Evolutionary conservation across 1,140 invertebrate species (phyloP).

Genomic region (Campodea augens): DNA sequence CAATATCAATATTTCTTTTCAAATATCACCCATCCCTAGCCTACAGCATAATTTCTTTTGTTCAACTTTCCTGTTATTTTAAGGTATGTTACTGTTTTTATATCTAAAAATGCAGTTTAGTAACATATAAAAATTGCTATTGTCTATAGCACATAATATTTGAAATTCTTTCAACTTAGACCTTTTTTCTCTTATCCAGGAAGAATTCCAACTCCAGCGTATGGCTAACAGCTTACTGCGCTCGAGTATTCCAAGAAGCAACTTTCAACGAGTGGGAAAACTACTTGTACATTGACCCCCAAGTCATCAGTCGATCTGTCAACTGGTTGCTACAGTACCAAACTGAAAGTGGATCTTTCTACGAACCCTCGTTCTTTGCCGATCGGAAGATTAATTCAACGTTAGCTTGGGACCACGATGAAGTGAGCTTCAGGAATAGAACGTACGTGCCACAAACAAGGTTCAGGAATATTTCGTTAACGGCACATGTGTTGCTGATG

Average conservation of each 20-base stretch:
- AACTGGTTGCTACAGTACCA: constrained; percentile 63
- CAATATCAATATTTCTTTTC: too few relatives aligned
- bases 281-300: constrained; percentile 70
- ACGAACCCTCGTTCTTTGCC: constrained; percentile 59
- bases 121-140: too few relatives aligned
- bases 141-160: too few relatives aligned
- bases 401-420: constrained; percentile 26
- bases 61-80: too few relatives aligned
- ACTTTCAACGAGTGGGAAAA: constrained; percentile 88
- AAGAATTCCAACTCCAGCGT: constrained; percentile 64
- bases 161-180: neutral
- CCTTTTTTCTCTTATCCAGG: constrained; percentile 23
- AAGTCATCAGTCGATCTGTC: constrained; percentile 55
- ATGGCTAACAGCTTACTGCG: constrained; percentile 71
- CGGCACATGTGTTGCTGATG: constrained; percentile 72
- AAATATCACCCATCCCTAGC: too few relatives aligned
- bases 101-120: too few relatives aligned
- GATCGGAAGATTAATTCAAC: constrained; percentile 68
- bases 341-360: constrained; percentile 57
- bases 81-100: too few relatives aligned
- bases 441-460: too few relatives aligned
- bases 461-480: constrained; percentile 77
- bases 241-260: constrained; percentile 65
- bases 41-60: too few relatives aligned
- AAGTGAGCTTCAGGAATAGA: constrained; percentile 38